Evolutionary conservation across 2,113 vertebrate genomes (phyloP), one percentile per base, ranked within the genome.

Genomic region (Thymallus thymallus): DNA sequence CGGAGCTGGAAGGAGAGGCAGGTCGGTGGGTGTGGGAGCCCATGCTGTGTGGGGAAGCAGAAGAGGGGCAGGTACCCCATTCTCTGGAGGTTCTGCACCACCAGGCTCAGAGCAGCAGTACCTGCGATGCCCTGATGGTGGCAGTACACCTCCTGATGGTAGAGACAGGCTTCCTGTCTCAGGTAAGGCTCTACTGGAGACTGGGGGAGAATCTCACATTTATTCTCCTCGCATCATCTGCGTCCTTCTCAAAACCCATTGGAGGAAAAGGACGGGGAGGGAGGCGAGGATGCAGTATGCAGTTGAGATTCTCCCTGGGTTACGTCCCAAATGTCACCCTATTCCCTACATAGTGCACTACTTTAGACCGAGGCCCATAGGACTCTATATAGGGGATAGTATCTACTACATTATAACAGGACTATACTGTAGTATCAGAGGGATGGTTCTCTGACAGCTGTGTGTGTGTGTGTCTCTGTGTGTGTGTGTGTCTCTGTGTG

Each of bases 21-120:
- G 85, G 86, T 6, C 77, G 67, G 69, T 91, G 76, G 62, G 85
- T 88, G 18, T 91, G 89, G 0, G 96, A 96, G 16, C 97, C 96
- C 2, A 97, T 98, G 96, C 91, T 99, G 74, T 98, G 96, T 85
- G 92, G 92, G 45, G 96, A 98, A 84, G 91, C 95, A 0, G 89
- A 85, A 75, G 92, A 94, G 0, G 95, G 96, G 9, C 90, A 92
- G 80, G 93, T 95, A 26, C 98, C 98, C 0, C 95, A 94, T 24
- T 95, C 96, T 0, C 84, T 99, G 68, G 95, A 96, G 88, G 84
- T 89, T 22, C 93, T 99, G 14, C 94, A 93, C 73, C 91, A 94
- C 72, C 82, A 90, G 2, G 94, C 95, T 0, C 82, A 77, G 62
- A 92, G 90, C 69, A 68, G 69, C 18, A 87, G 79, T 35, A 87